Evolutionary conservation across 1,140 invertebrate genomes (phyloP), one percentile per base, ranked within the genome.

Genomic region (Ganaspis sp.): DNA sequence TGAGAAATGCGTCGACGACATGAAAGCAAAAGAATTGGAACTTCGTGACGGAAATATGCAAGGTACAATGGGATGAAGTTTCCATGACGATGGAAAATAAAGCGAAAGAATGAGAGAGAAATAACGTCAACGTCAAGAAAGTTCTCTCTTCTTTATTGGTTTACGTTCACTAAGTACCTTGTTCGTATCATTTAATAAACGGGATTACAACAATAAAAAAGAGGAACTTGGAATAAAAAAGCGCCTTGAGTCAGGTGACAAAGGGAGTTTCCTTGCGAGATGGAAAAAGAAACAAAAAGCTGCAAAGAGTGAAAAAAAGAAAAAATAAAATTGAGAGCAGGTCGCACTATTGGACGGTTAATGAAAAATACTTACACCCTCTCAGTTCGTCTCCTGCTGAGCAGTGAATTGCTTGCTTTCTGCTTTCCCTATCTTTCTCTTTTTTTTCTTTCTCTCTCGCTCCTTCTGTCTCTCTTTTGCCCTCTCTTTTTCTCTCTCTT

Each of bases 301-400:
- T 45, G 42, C 15, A 45, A 45, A 15, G 58, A 72, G 72, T 58
- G 49, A 79, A 54, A 17, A 38, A 40, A 37, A 42, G 23, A 69
- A 40, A 19, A 69, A 79, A 87, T 83, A 86, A 86, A 87, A 87
- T 81, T 69, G 77, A 74, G 75, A 81, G 77, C 54, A 45, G 40
- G 76, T 75, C 81, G 80, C 82, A 85, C 79, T 84, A 88, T 89
- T 83, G 83, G 79, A 75, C 80, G 84, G 86, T 87, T 89, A 89
- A 89, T 89, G 88, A 88, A 88, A 89, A 89, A 88, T 88, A 88
- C 86, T 86, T 84, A 88, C 86, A 86, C 82, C 86, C 84, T 87
- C 76, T 69, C 78, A 80, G 78, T 79, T 80, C 72, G 72, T 82
- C 76, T 79, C 87, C 85, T 69, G 85, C 86, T 87, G 86, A 79